A percentile compares a stretch with the other conserved stretches of the same genome.
These are phyloP conservation scores for Aethina tumida DNA, from an alignment of 1,140 invertebrate species.

Conservation along the genomic window DNA sequence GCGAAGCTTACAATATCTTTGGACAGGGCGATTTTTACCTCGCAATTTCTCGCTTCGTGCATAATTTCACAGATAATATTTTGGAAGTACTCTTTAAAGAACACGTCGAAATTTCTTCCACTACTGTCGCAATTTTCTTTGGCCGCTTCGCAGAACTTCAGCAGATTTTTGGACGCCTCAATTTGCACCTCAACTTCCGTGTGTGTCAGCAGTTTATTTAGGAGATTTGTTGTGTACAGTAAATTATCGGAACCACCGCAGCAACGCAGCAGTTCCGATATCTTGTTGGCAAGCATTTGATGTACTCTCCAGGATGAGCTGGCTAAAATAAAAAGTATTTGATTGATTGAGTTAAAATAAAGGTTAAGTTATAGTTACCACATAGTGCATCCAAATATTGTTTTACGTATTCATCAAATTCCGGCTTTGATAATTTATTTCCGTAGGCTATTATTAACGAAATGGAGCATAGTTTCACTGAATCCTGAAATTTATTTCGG, in stretches of 20 bases:
- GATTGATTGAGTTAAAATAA: too few relatives aligned
- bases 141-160: constrained; percentile 21
- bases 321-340: constrained; percentile 17
- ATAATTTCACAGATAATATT: constrained; percentile 26
- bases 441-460: too few relatives aligned
- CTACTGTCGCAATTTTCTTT: constrained; percentile 17
- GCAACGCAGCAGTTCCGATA: constrained; percentile 23
- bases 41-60: constrained; percentile 16
- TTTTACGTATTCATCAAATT: too few relatives aligned
- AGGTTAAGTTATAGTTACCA: too few relatives aligned
- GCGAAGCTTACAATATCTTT: constrained; percentile 21
- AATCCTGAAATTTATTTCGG: too few relatives aligned
- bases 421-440: too few relatives aligned
- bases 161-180: constrained; percentile 19
- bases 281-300: constrained; percentile 20
- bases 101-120: constrained; percentile 13
- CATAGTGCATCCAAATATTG: too few relatives aligned
- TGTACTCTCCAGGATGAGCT: constrained; percentile 27
- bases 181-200: constrained; percentile 24
- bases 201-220: constrained; percentile 22
- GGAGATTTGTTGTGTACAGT: too few relatives aligned
- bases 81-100: constrained; percentile 23
- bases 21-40: constrained; percentile 24
- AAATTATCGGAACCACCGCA: too few relatives aligned
- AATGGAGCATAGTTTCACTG: too few relatives aligned